Evolutionary conservation across 2,113 vertebrate species (phyloP).

Genomic region (Microcebus griseorufus): DNA sequence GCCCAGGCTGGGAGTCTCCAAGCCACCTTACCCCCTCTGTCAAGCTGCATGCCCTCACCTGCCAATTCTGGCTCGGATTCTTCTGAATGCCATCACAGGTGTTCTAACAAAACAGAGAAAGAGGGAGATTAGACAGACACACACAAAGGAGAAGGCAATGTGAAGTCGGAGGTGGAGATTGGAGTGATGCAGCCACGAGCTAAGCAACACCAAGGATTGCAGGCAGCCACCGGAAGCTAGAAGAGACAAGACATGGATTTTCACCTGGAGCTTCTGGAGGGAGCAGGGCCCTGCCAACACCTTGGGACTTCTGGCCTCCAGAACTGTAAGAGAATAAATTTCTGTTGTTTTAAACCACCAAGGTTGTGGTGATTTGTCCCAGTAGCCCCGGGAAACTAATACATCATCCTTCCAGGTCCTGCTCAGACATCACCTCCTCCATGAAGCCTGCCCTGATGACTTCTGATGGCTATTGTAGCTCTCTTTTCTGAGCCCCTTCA

Average conservation of each 20-base stretch:
- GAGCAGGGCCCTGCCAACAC: neutral
- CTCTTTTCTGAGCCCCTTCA: neutral
- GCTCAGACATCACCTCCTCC: neutral
- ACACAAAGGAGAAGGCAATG: fast-evolving
- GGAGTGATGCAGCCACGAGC: neutral
- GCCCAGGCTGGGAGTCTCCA: neutral
- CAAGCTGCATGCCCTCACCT: neutral
- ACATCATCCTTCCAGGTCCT: neutral
- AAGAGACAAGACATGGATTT: fast-evolving
- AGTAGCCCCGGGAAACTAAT: neutral
- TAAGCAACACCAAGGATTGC: fast-evolving
- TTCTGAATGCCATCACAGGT: no score
- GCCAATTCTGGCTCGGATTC: neutral
- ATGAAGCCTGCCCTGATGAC: neutral
- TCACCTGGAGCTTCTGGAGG: no score
- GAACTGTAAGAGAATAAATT: fast-evolving
- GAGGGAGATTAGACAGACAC: neutral
- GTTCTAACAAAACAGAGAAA: neutral
- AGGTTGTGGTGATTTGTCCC: neutral
- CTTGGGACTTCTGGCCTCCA: neutral
- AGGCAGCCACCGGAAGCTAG: neutral
- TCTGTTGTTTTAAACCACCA: neutral
- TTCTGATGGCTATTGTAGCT: neutral
- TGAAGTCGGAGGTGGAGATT: fast-evolving
- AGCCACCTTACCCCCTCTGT: neutral